Evolutionary conservation across 2,113 vertebrate genomes (phyloP).

Genomic region (Gorilla gorilla): DNA sequence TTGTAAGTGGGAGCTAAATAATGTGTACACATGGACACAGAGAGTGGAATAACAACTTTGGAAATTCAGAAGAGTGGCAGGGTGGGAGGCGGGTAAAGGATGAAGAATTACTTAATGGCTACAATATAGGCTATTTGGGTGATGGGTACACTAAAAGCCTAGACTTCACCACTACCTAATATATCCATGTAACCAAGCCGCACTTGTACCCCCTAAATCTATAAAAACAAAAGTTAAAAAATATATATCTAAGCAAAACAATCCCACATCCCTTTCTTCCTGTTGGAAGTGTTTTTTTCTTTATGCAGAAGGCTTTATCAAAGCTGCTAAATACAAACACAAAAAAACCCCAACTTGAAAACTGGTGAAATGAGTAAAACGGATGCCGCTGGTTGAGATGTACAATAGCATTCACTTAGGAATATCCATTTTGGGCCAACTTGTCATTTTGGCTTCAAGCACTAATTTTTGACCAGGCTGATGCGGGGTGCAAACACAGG

Average conservation of each 20-base stretch:
- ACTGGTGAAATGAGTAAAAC: not conserved
- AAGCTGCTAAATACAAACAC: not conserved
- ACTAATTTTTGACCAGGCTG: not conserved
- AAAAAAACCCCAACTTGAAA: not conserved
- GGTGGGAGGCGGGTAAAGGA: no score
- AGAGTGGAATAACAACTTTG: no score
- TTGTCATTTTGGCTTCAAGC: not conserved
- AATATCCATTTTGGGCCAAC: not conserved
- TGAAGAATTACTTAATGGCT: no score
- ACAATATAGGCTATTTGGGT: no score
- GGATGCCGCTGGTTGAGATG: not conserved
- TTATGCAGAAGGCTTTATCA: not conserved
- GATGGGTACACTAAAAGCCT: no score
- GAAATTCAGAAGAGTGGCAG: no score
- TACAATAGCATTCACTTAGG: not conserved
- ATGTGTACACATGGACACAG: no score
- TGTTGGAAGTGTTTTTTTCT: not conserved
- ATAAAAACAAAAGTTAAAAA: no score
- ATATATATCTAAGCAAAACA: not conserved
- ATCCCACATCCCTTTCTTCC: not conserved
- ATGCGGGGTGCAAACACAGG: not conserved
- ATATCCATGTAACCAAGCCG: no score
- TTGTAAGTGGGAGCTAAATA: no score
- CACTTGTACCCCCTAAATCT: no score
- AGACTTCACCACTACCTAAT: no score